A percentile compares a stretch with the other conserved stretches of the same genome.
phyloP scores from a whole-genome alignment of 1,140 invertebrate species.

The Plodia interpunctella region DNA sequence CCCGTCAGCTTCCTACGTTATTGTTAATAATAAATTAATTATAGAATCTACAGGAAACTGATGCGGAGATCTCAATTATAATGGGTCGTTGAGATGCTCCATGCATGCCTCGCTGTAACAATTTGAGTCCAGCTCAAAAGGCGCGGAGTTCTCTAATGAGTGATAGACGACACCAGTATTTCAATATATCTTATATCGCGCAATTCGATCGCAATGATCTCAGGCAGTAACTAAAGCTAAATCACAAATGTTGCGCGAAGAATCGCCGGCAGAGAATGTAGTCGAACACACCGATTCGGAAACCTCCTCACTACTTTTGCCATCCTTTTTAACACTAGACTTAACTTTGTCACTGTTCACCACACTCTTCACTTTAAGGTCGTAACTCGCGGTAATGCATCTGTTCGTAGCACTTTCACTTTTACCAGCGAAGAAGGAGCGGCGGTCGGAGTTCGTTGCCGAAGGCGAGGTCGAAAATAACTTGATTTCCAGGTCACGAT shows the following conservation, averaged over 20 bases:
- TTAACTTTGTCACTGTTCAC: slow-evolving; percentile 55
- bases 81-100: slow-evolving; percentile 60
- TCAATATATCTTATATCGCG: slow-evolving; percentile 40
- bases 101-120: slow-evolving; percentile 62
- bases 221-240: slow-evolving; percentile 73
- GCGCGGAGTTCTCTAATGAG: slow-evolving; percentile 54
- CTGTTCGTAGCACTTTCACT: slow-evolving; percentile 69
- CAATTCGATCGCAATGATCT: slow-evolving; percentile 53
- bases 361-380: slow-evolving; percentile 63
- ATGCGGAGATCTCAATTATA: slow-evolving; percentile 72
- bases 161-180: slow-evolving; percentile 43
- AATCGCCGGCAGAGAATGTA: slow-evolving; percentile 38
- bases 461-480: slow-evolving; percentile 81
- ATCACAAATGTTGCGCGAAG: slow-evolving; percentile 70
- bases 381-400: slow-evolving; percentile 50
- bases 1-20: slow-evolving; percentile 62
- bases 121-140: slow-evolving; percentile 74
- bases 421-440: slow-evolving; percentile 67
- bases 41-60: slow-evolving; percentile 74
- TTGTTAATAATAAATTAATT: slow-evolving; percentile 75
- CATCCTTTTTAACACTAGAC: slow-evolving; percentile 45
- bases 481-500: slow-evolving; percentile 87
- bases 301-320: slow-evolving; percentile 55
- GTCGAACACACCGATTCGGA: slow-evolving; percentile 47
- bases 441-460: slow-evolving; percentile 58